Evolutionary conservation across 2,113 vertebrate genomes (phyloP), one percentile per base, ranked within the genome.

Genomic region (Recurvirostra avosetta): DNA sequence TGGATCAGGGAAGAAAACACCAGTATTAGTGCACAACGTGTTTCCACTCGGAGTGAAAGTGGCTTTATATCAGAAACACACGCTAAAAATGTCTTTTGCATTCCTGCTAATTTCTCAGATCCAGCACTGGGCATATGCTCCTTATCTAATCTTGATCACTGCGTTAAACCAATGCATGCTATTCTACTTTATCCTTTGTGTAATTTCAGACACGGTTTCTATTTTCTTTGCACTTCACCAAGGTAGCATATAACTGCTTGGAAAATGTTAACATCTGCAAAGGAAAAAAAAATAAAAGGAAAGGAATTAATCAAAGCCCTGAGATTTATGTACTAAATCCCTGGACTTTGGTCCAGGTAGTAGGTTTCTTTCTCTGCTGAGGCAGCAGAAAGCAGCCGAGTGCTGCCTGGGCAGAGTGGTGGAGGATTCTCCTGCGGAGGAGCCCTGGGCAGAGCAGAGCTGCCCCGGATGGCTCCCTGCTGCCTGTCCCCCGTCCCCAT

Each of bases 181-280:
- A 20, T 47, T 96, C 47, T 32, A 36, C 50, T 58, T 90, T 79
- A 74, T 73, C 80, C 86, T 91, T 55, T 49, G 40, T 65, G 55
- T 91, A 83, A 94, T 72, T 95, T 91, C 87, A 95, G 96, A 94
- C 75, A 63, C 61, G 84, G 71, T 90, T 96, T 94, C 94, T 94
- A 53, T 96, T 96, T 97, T 96, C 91, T 86, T 95, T 92, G 92
- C 92, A 77, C 78, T 94, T 95, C 96, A 95, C 94, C 84, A 94
- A 93, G 78, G 91, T 90, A 96, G 90, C 86, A 14, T 43, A 43
- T 47, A 96, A 92, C 84, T 86, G 56, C 81, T 95, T 65, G 94
- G 95, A 94, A 97, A 97, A 96, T 65, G 84, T 96, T 92, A 97
- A 94, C 95, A 92, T 96, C 94, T 96, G 96, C 0, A 0, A 91